Percentiles rank a stretch among this genome's conserved stretches.
Evolutionary conservation across 2,113 vertebrate genomes (phyloP).

Genomic region (Odocoileus virginianus): DNA sequence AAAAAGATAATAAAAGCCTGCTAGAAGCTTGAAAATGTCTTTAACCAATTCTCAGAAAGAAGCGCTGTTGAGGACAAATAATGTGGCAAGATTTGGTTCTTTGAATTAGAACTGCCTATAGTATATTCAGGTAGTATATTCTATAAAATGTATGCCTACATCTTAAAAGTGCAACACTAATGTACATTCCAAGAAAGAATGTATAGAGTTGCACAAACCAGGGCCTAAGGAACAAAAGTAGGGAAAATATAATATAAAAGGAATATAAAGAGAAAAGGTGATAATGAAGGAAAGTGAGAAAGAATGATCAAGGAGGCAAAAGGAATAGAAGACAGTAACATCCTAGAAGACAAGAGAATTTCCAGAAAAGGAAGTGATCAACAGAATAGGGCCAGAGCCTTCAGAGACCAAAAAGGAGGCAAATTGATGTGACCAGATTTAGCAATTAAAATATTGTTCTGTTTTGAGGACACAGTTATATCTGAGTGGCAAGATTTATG

Average conservation of each 20-base stretch:
- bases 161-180: background rate
- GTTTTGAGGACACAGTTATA: background rate
- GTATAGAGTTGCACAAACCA: background rate
- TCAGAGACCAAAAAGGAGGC: background rate
- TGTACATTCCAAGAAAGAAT: background rate
- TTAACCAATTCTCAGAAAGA: background rate
- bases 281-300: background rate
- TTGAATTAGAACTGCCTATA: background rate
- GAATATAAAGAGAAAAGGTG: background rate
- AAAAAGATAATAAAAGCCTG: background rate
- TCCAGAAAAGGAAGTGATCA: background rate
- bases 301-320: background rate
- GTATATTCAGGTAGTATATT: background rate
- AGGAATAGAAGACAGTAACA: background rate
- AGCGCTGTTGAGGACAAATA: background rate
- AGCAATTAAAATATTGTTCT: background rate
- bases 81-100: background rate
- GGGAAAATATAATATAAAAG: background rate
- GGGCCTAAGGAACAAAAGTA: background rate
- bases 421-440: background rate
- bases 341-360: background rate
- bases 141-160: background rate
- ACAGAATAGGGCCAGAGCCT: background rate
- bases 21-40: background rate
- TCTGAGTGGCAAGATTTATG: background rate